phyloP scores from a whole-genome alignment of 1,140 invertebrate genomes.

The Eumaeus atala region DNA sequence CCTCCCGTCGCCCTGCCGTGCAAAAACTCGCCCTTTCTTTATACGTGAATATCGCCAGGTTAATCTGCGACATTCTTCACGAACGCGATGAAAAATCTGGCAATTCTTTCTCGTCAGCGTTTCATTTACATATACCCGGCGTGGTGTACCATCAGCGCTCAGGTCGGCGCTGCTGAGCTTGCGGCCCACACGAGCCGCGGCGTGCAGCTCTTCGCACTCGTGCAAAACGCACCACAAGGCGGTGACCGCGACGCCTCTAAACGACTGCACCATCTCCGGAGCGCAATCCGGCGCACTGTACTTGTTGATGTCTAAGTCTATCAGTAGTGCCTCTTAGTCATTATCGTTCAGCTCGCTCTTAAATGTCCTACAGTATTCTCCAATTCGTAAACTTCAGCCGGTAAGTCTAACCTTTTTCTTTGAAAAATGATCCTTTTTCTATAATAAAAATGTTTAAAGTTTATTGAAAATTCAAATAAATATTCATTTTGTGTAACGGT shows the following conservation, averaged over 20 bases:
- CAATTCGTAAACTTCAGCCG: no score
- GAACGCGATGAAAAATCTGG: constrained; percentile 20
- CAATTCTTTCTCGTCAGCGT: constrained; percentile 22
- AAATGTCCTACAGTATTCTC: background rate
- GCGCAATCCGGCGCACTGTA: background rate
- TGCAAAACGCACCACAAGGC: background rate
- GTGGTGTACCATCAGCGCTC: constrained; percentile 2
- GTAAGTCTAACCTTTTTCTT: no score
- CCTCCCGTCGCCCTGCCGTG: no score
- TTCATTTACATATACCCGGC: constrained; percentile 28
- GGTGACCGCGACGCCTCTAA: background rate
- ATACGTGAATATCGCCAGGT: constrained; percentile 23
- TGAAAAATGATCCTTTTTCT: no score
- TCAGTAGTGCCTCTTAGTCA: background rate
- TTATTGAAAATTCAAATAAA: no score
- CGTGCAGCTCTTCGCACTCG: constrained; percentile 16
- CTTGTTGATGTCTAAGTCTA: background rate
- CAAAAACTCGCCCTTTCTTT: no score
- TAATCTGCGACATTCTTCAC: constrained; percentile 10
- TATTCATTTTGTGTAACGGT: no score
- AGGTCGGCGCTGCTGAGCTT: constrained; percentile 16
- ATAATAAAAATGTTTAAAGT: no score
- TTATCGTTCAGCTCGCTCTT: background rate
- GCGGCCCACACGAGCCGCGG: constrained; percentile 21
- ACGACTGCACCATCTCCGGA: no score